These are phyloP conservation scores for Pseudomyrmex dendroicus DNA, from an alignment of 1,140 invertebrate species.

Conservation along the genomic window DNA sequence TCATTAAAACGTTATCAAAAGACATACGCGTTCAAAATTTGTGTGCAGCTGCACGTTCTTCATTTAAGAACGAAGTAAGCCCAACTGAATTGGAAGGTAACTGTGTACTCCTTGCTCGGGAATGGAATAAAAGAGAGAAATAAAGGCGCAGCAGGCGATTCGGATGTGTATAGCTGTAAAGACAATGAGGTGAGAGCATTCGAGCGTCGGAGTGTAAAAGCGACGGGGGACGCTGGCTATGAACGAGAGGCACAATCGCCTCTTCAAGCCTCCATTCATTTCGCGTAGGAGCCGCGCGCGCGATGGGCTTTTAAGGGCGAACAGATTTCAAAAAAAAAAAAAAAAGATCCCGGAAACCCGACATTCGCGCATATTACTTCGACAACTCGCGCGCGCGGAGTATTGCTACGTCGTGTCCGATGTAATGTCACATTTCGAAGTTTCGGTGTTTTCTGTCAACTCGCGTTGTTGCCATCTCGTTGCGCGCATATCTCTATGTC, in stretches of 20 bases:
- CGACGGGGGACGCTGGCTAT: background rate
- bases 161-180: background rate
- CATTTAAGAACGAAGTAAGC: constrained; percentile 3
- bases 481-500: no score
- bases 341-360: background rate
- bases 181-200: background rate
- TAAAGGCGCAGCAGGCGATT: background rate
- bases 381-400: no score
- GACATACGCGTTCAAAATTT: background rate
- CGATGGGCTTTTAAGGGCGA: constrained; percentile 15
- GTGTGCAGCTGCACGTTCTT: no score
- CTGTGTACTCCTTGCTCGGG: background rate
- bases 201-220: background rate
- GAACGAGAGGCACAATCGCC: background rate
- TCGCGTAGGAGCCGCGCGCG: background rate
- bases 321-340: background rate
- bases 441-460: no score
- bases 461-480: no score
- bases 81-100: background rate
- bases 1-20: no score
- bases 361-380: no score
- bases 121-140: background rate
- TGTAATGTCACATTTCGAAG: no score
- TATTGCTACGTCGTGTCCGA: no score
- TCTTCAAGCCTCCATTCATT: constrained; percentile 3